phyloP scores from a whole-genome alignment of 1,140 invertebrate species.

The Trichonephila clavipes region DNA sequence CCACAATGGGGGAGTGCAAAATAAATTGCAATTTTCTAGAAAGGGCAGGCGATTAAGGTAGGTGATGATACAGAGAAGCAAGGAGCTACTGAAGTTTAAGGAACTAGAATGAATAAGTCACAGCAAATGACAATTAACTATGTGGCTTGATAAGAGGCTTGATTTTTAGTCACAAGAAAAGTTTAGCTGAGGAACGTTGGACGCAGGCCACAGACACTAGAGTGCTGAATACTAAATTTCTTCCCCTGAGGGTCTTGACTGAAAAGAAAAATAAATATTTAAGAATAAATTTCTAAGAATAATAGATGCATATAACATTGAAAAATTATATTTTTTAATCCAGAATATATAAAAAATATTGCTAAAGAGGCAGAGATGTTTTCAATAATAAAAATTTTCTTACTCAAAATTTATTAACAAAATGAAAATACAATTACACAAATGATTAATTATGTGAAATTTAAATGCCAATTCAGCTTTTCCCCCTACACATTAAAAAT shows the following conservation, averaged over 20 bases:
- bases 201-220: constrained; percentile 76
- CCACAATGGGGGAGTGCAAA: constrained; percentile 62
- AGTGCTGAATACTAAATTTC: constrained; percentile 75
- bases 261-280: constrained; percentile 28
- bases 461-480: too few relatives aligned
- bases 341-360: too few relatives aligned
- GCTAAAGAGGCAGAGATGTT: too few relatives aligned
- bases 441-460: too few relatives aligned
- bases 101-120: constrained; percentile 76
- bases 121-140: constrained; percentile 76
- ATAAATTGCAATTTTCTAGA: constrained; percentile 67
- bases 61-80: constrained; percentile 74
- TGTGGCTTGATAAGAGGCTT: constrained; percentile 73
- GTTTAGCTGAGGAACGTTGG: constrained; percentile 75
- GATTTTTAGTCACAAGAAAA: constrained; percentile 68
- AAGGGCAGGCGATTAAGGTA: constrained; percentile 72
- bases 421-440: not conserved
- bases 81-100: constrained; percentile 75
- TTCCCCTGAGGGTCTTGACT: constrained; percentile 75
- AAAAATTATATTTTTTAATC: too few relatives aligned
- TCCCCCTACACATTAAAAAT: too few relatives aligned
- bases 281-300: not conserved
- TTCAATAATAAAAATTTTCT: too few relatives aligned
- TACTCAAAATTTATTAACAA: not conserved
- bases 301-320: too few relatives aligned